These are phyloP conservation scores for Panthera leo DNA, from an alignment of 2,113 vertebrate species.

Conservation along the genomic window DNA sequence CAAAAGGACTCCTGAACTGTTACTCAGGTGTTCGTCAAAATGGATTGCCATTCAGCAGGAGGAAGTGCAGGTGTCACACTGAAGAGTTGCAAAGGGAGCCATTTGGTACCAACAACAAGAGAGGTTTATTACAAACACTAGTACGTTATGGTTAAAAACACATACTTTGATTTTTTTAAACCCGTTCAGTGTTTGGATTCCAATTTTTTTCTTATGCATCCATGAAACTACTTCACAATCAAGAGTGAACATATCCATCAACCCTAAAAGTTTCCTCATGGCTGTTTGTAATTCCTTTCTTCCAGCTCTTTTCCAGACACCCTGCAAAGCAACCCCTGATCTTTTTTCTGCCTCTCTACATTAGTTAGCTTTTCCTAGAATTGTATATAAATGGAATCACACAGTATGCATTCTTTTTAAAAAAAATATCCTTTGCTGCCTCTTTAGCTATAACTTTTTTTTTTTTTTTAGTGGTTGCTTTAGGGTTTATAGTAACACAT, in stretches of 20 bases:
- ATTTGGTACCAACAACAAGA: conserved; percentile 76
- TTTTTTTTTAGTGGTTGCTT: neutral
- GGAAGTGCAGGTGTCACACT: conserved; percentile 80
- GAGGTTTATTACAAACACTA: conserved; percentile 76
- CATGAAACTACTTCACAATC: neutral
- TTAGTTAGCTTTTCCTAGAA: neutral
- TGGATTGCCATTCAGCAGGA: conserved; percentile 65
- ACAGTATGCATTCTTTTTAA: neutral
- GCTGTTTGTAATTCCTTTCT: neutral
- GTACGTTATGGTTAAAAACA: conserved; percentile 80
- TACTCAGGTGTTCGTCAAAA: conserved; percentile 71
- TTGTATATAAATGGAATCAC: neutral
- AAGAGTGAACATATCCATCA: neutral
- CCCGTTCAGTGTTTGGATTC: conserved; percentile 73
- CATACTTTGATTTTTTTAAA: conserved; percentile 80
- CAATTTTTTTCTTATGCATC: conserved; percentile 33
- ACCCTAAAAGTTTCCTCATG: neutral
- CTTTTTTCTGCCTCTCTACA: neutral
- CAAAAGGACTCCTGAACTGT: conserved; percentile 65
- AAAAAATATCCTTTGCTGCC: neutral
- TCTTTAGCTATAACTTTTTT: neutral
- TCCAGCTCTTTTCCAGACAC: neutral
- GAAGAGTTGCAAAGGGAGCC: conserved; percentile 77
- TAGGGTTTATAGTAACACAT: neutral
- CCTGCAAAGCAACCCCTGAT: neutral